These are phyloP conservation scores for Enoplosus armatus DNA, from an alignment of 2,797 vertebrate genomes.

Conservation along the genomic window DNA sequence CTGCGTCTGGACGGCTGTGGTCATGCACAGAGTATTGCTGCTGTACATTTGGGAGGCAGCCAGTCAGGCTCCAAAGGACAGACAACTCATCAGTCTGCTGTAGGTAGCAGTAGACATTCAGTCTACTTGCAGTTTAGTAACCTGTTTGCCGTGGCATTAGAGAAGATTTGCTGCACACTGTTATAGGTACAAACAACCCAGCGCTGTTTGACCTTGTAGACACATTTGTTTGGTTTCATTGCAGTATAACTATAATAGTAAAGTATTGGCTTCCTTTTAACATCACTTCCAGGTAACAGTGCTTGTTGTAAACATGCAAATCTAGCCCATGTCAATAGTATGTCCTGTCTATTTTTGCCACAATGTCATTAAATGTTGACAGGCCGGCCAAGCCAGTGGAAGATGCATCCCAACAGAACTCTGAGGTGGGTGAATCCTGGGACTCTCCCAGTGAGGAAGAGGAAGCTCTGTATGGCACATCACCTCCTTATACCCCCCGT, in stretches of 20 bases:
- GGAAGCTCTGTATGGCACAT: conserved; percentile 89
- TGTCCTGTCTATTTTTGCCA: neutral
- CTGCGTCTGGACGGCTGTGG: conserved; percentile 60
- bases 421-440: conserved; percentile 89
- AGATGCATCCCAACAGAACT: conserved; percentile 84
- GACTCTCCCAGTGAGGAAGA: conserved; percentile 90
- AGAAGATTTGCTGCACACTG: conserved; percentile 59
- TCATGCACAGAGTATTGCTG: conserved; percentile 46
- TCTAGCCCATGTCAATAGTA: neutral
- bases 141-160: conserved; percentile 59
- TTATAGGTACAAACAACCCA: conserved; percentile 59
- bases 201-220: conserved; percentile 49
- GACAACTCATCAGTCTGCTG: conserved; percentile 54
- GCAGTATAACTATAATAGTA: conserved; percentile 32
- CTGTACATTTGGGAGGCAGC: conserved; percentile 55
- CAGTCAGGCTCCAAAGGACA: conserved; percentile 59
- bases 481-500: conserved; percentile 91
- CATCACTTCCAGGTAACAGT: conserved; percentile 8
- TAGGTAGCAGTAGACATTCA: conserved; percentile 56
- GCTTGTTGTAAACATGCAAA: conserved; percentile 19
- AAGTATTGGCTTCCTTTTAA: neutral
- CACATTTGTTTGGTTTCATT: conserved; percentile 32
- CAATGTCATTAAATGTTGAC: conserved; percentile 30
- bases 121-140: conserved; percentile 64
- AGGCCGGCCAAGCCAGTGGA: conserved; percentile 86